A percentile compares a stretch with the other conserved stretches of the same genome.
These are phyloP conservation scores for Clivina fossor DNA, from an alignment of 2,888 invertebrate species.

Conservation along the genomic window DNA sequence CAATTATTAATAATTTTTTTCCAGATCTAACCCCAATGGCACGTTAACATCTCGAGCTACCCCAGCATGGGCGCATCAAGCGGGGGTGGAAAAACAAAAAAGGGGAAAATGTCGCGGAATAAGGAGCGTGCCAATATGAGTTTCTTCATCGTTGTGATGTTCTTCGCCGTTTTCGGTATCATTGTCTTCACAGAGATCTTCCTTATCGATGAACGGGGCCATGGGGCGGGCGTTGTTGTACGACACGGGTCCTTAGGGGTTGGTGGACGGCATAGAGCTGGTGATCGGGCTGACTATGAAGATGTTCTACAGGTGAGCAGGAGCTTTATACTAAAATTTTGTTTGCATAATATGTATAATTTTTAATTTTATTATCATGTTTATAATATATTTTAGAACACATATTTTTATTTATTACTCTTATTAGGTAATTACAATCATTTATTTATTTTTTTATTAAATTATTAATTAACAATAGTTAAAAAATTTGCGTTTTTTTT, in stretches of 20 bases:
- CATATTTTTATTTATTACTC: too few species aligned
- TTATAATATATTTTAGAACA: too few species aligned
- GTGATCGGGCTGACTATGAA: conserved; percentile 67
- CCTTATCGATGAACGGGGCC: conserved; percentile 64
- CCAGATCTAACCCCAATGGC: too few species aligned
- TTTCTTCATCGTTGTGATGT: conserved; percentile 87
- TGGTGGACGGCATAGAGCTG: conserved; percentile 56
- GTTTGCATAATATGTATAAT: too few species aligned
- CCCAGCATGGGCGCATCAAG: conserved; percentile 19
- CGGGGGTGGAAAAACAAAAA: conserved; percentile 19
- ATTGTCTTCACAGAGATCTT: conserved; percentile 86
- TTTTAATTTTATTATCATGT: too few species aligned
- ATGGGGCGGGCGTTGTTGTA: conserved; percentile 57
- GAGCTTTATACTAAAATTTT: too few species aligned
- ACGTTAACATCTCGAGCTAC: background rate
- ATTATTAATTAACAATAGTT: too few species aligned
- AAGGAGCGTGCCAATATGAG: conserved; percentile 85
- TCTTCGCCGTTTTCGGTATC: conserved; percentile 84
- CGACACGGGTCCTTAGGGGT: conserved; percentile 59
- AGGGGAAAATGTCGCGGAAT: conserved; percentile 52
- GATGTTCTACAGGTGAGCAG: conserved; percentile 63
- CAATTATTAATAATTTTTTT: too few species aligned
- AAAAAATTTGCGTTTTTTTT: too few species aligned
- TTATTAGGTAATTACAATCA: too few species aligned
- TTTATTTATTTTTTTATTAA: too few species aligned